A percentile compares a stretch with the other conserved stretches of the same genome.
Evolutionary conservation across 2,888 invertebrate genomes (phyloP).

Genomic region (Mongoloraphidia duomilia): DNA sequence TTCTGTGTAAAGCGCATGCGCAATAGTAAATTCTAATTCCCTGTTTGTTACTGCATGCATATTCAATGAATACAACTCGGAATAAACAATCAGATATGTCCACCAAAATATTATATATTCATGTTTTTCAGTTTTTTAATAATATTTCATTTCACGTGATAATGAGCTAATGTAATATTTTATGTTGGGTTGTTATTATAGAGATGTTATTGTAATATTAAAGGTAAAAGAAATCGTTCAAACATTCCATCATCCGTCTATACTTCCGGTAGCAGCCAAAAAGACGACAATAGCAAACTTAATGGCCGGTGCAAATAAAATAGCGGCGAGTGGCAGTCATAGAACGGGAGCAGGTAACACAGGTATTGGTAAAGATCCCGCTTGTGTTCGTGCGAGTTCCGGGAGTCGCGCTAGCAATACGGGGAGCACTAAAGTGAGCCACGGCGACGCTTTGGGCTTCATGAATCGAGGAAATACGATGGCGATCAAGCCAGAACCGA

Average conservation of each 20-base stretch:
- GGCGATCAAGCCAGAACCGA: too few relatives aligned
- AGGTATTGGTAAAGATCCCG: not conserved
- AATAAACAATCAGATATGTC: too few relatives aligned
- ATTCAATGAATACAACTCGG: too few relatives aligned
- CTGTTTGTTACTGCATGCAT: too few relatives aligned
- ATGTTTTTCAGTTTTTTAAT: too few relatives aligned
- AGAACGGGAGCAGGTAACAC: not conserved
- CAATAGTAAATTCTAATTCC: too few relatives aligned
- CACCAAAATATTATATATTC: too few relatives aligned
- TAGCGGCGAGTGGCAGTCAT: not conserved
- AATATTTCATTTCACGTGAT: too few relatives aligned
- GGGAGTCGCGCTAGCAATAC: not conserved
- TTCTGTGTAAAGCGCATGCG: too few relatives aligned
- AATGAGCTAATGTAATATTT: too few relatives aligned
- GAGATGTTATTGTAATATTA: constrained; percentile 5
- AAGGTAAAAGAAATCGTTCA: constrained; percentile 53
- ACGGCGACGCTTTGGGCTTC: not conserved
- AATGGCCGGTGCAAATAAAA: constrained; percentile 18
- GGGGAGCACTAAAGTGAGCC: not conserved
- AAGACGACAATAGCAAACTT: constrained; percentile 29
- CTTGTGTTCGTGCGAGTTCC: not conserved
- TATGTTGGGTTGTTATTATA: too few relatives aligned
- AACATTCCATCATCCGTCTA: constrained; percentile 63
- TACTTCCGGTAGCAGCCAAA: constrained; percentile 43
- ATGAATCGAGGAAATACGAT: not conserved